Percentiles rank a stretch among this genome's conserved stretches.
Evolutionary conservation across 2,888 invertebrate genomes (phyloP).

Genomic region (Andrena fulva): DNA sequence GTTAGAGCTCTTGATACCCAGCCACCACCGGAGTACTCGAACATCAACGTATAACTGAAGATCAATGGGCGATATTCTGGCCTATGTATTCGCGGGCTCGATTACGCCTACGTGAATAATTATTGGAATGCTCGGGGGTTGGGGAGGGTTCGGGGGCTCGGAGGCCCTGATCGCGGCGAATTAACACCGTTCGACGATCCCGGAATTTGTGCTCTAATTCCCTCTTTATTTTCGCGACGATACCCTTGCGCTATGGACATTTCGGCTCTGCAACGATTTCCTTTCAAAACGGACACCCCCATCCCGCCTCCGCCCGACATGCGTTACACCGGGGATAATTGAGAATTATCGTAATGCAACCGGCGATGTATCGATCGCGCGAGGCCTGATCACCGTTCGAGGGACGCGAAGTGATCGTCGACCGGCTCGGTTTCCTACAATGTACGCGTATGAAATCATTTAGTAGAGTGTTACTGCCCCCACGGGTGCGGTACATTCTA

Average conservation of each 20-base stretch:
- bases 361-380: no score
- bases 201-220: slow-evolving; percentile 4
- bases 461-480: slow-evolving; percentile 10
- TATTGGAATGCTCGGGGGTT: no score
- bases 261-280: no score
- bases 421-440: neutral
- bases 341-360: no score
- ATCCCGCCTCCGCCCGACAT: no score
- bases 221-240: neutral
- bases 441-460: slow-evolving; percentile 2
- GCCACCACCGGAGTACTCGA: neutral
- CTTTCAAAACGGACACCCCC: no score
- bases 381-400: neutral
- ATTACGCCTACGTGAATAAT: slow-evolving; percentile 16
- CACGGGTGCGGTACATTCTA: slow-evolving; percentile 18
- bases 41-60: slow-evolving; percentile 7
- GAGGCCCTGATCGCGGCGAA: no score
- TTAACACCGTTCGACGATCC: neutral
- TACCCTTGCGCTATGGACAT: no score
- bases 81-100: neutral
- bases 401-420: neutral
- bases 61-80: slow-evolving; percentile 24
- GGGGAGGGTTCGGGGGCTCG: no score
- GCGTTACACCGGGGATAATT: no score
- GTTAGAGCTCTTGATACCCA: slow-evolving; percentile 37